Conservation (phyloP, 2,888 invertebrate genomes). For the Dynastes hyllus region DNA sequence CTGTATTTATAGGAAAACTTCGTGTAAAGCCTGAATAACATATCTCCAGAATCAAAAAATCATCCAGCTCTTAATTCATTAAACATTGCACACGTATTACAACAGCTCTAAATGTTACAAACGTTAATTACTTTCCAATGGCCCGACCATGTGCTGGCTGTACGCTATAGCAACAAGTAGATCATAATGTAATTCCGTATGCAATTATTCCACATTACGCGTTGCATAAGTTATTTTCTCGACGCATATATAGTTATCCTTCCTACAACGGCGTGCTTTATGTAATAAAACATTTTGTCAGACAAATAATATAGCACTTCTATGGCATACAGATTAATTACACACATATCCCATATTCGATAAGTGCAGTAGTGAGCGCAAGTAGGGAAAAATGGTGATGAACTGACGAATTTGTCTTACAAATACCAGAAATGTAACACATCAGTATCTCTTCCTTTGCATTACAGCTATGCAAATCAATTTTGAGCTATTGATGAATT, state of each 20-base stretch:
- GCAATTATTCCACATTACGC: conserved; percentile 11
- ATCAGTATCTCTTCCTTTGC: no score
- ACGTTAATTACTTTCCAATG: conserved; percentile 28
- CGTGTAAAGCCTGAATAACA: not conserved
- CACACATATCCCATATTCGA: no score
- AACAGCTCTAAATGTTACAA: not conserved
- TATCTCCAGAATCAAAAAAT: no score
- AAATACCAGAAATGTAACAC: no score
- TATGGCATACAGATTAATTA: not conserved
- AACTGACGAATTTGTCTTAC: no score
- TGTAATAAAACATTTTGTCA: conserved; percentile 3
- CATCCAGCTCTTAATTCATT: no score
- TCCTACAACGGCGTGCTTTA: conserved; percentile 6
- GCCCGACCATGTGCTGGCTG: not conserved
- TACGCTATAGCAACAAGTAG: not conserved
- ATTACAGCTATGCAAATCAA: no score
- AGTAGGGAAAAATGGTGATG: no score
- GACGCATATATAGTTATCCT: not conserved
- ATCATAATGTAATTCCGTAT: conserved; percentile 25
- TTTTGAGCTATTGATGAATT: no score
- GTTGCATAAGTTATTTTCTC: conserved; percentile 21
- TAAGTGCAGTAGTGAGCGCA: no score
- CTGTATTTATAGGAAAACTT: no score
- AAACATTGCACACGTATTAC: no score
- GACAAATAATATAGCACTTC: conserved; percentile 1